Percentiles rank a stretch among this genome's conserved stretches.
phyloP scores from a whole-genome alignment of 2,797 vertebrate species.

The Onychomys leucogaster region DNA sequence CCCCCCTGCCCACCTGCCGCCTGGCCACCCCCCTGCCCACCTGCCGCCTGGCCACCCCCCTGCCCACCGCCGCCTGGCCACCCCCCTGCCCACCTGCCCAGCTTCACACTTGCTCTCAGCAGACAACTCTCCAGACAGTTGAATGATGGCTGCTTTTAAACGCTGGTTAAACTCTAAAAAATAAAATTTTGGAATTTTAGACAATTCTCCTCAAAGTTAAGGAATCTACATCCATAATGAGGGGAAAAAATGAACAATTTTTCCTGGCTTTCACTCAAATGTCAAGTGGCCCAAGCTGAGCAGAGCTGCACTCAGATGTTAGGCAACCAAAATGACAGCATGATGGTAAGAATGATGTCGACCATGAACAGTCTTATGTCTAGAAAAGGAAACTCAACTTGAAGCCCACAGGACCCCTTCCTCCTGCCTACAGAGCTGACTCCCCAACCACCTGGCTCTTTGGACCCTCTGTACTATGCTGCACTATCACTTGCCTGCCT shows the following conservation, averaged over 20 bases:
- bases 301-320: not conserved
- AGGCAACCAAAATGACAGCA: not conserved
- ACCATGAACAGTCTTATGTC: not conserved
- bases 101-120: not conserved
- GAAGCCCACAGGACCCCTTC: not conserved
- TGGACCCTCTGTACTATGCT: not conserved
- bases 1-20: too few species aligned
- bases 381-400: not conserved
- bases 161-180: not conserved
- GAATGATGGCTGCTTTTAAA: not conserved
- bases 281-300: too few species aligned
- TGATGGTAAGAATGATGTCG: accelerated
- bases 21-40: not conserved
- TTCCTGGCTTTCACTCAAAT: not conserved
- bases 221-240: too few species aligned
- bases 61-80: too few species aligned
- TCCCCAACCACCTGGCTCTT: not conserved
- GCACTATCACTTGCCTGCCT: not conserved
- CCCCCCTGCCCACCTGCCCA: not conserved
- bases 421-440: not conserved
- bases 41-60: not conserved
- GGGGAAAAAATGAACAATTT: not conserved
- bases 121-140: not conserved
- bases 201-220: not conserved
- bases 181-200: not conserved